Base-by-base conservation (phyloP, 2,888 invertebrate genomes). In the Cheilosia variabilis region DNA sequence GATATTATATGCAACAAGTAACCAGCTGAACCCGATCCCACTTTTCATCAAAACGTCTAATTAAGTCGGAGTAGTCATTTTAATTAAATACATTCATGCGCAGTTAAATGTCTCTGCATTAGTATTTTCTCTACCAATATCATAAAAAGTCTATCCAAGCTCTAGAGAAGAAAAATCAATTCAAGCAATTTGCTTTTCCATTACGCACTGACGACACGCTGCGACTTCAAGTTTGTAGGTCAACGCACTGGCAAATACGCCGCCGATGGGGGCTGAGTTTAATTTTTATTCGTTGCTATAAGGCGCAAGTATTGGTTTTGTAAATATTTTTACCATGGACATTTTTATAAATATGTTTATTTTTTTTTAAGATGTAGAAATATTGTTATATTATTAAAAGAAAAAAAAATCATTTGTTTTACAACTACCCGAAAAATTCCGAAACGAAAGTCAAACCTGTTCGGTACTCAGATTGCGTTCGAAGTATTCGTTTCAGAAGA, bases 191-290 rank as follows among this genome's bases (percentile, higher is more conserved):
- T 72, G 72, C 41, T 34, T 58, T 27, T 73, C 24, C 58, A 66
- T 68, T 75, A 75, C 60, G 66, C 37, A 13, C 13, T 31, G 37
- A 22, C 22, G 58, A 19, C 62, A 6, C 41, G 17, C 43, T 27
- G 31, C 24, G 34, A 15, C 75, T 68, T 66, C 37, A 47, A 62
- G 63, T 76, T 81, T 81, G 63, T 81, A 76, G 81, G 81, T 76
- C 76, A 81, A 81, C 63, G 81, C 76, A 81, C 81, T 81, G 13
- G 37, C 13, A 37, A 37, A 24, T 1, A 47, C 55, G 60, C 7
- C 58, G 10, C 22, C 57, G 58, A 69, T 57, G 57, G 57, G 68
- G 34, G 58, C 62, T 45, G 47, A 68, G 53, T 80, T 62, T 27
- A 27, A n/a, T 60, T 60, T 52, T 34, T 65, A 24, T 31, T 57